Evolutionary conservation across 1,140 invertebrate species (phyloP), one percentile per base, ranked within the genome.

Genomic region (Conopomorpha cramerella): DNA sequence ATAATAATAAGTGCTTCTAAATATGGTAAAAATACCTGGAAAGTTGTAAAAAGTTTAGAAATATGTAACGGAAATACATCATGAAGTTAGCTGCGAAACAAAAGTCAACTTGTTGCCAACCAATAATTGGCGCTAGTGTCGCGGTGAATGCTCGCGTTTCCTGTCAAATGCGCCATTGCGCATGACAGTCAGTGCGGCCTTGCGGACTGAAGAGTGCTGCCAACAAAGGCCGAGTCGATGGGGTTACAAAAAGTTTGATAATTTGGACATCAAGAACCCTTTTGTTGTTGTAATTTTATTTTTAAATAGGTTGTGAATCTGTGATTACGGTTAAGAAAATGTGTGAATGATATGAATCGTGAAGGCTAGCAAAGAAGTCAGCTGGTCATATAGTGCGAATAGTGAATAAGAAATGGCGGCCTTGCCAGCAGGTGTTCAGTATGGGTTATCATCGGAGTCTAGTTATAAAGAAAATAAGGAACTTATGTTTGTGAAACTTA

Each of bases 401-500:
- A 78, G 74, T 77, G 72, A 73, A 67, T 77, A 74, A 77, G 74
- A 90, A 90, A 95, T 94, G 92, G 91, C 92, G 87, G 86, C 89
- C 84, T 88, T 95, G 83, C 87, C 89, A 83, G 88, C 92, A 87
- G 92, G 92, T 85, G 86, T 89, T 82, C 89, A 93, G 84, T 95
- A 95, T 91, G 91, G 90, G 82, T 90, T 95, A 84, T 92, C 91
- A 82, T 92, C 92, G 72, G 88, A 90, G 77, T 85, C 83, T 80
- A 85, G 84, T 84, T 87, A 86, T 82, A 84, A 87, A 82, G 87
- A 88, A 81, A 87, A 87, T 80, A 95, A 93, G 82, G 87, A 91
- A 64, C 84, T 94, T 70, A 86, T 95, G 77, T 93, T 93, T 82
- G 90, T 95, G 65, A 96, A 95, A 86, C 83, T 95, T 63, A 96